Base-by-base conservation (phyloP, 2,888 invertebrate genomes). In the Pachydiplax longipennis region DNA sequence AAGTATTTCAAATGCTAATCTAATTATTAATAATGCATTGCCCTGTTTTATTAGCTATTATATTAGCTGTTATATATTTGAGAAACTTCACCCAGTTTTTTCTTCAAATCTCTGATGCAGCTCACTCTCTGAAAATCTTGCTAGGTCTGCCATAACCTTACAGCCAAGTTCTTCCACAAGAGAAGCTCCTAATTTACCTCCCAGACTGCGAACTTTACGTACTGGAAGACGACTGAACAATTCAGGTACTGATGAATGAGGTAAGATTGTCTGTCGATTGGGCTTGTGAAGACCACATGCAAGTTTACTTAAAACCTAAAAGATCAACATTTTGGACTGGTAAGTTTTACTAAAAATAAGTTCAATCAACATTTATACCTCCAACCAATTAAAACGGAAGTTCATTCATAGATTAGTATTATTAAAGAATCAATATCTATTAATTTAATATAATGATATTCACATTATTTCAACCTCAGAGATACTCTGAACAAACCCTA, bases 231-330 rank as follows among this genome's bases (percentile, higher is more conserved):
- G 95, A 53, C 95, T 95, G 93, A 96, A 97, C n/a, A 98, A 94
- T 81, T 94, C 93, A 48, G 95, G 93, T 18, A 98, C 95, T 53
- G 96, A 95, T 92, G 95, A 95, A 91, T 96, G 96, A 0, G 99
- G 98, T 91, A 99, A 93, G 91, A 99, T 95, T 0, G 99, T 99
- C 94, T 99, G 99, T 93, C 97, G 96, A 93, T 98, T 97, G 0
- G 98, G 98, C 93, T 98, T 98, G 93, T 98, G 97, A 93, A 99
- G 95, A 1, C 99, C 98, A 94, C 99, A 99, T 0, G 97, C 98
- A 58, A 99, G 94, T 94, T 99, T 99, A 0, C 99, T 98, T 92
- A 99, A 94, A 93, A 98, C 97, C 96, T 96, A 92, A 91, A 91
- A 91, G 90, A 81, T 91, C 83, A 83, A 61, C 12, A 82, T 53